Percentiles rank a stretch among this genome's conserved stretches.
phyloP scores from a whole-genome alignment of 2,888 invertebrate species.

The Belgica antarctica region DNA sequence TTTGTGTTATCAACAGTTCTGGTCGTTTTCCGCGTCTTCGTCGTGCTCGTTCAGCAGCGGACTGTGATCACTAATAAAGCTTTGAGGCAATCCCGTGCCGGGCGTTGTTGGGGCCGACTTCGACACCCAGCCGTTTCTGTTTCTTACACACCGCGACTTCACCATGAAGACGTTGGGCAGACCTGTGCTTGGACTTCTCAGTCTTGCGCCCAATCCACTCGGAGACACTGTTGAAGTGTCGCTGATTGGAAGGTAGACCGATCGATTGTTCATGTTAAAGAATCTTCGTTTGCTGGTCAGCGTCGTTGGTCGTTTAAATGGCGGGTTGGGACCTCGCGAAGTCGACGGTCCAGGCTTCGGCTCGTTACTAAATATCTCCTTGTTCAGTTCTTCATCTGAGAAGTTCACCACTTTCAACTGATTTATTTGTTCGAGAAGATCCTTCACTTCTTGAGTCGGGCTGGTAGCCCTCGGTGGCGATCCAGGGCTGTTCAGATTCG shows the following conservation, averaged over 20 bases:
- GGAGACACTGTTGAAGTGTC: slow-evolving; percentile 48
- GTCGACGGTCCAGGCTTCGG: background rate
- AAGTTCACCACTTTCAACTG: slow-evolving; percentile 61
- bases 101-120: slow-evolving; percentile 80
- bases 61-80: slow-evolving; percentile 65
- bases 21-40: slow-evolving; percentile 52
- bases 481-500: slow-evolving; percentile 65
- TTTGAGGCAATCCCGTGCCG: slow-evolving; percentile 63
- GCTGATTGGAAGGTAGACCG: slow-evolving; percentile 64
- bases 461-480: slow-evolving; percentile 82
- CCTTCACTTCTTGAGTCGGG: slow-evolving; percentile 72
- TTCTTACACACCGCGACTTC: slow-evolving; percentile 49
- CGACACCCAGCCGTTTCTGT: slow-evolving; percentile 64
- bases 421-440: slow-evolving; percentile 70
- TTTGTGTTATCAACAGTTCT: background rate
- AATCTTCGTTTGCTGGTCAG: slow-evolving; percentile 55
- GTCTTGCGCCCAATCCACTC: slow-evolving; percentile 40
- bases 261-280: slow-evolving; percentile 62
- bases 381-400: slow-evolving; percentile 44
- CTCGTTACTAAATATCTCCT: slow-evolving; percentile 46
- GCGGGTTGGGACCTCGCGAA: background rate
- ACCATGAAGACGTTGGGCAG: slow-evolving; percentile 49
- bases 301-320: slow-evolving; percentile 49
- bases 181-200: slow-evolving; percentile 45
- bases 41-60: slow-evolving; percentile 62